Evolutionary conservation across 1,140 invertebrate genomes (phyloP).

Genomic region (Dolichoris vasculosae): DNA sequence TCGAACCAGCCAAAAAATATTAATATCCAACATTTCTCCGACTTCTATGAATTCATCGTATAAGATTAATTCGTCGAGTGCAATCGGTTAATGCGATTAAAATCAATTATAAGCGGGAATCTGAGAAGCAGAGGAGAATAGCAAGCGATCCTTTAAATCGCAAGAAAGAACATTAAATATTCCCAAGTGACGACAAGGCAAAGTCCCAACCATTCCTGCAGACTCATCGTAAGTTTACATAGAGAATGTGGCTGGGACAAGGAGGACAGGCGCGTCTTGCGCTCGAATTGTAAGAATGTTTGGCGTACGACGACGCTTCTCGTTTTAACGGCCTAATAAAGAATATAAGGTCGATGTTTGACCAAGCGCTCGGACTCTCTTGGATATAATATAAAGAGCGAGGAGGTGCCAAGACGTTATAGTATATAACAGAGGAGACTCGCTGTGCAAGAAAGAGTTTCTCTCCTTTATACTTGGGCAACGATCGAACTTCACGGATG

Average conservation of each 20-base stretch:
- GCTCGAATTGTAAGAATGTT: conserved; percentile 67
- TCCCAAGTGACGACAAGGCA: neutral
- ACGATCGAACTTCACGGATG: conserved; percentile 37
- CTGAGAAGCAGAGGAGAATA: neutral
- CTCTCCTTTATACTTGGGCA: neutral
- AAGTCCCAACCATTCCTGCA: too few relatives aligned
- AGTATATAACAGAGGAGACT: conserved; percentile 2
- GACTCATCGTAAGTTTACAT: neutral
- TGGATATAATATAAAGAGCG: conserved; percentile 25
- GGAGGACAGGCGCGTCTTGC: neutral
- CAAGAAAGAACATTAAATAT: neutral
- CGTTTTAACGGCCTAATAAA: conserved; percentile 65
- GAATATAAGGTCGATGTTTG: conserved; percentile 60
- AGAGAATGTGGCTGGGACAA: neutral
- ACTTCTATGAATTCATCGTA: too few relatives aligned
- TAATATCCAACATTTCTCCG: too few relatives aligned
- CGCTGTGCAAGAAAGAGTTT: neutral
- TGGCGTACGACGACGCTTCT: conserved; percentile 51
- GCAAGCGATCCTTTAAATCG: neutral
- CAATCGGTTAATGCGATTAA: neutral
- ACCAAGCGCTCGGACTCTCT: conserved; percentile 21
- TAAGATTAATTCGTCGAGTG: too few relatives aligned
- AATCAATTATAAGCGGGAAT: neutral
- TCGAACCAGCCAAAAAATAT: too few relatives aligned
- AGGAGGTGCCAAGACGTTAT: conserved; percentile 28